Base-by-base conservation (phyloP, 2,797 vertebrate species). In the Chanos chanos region DNA sequence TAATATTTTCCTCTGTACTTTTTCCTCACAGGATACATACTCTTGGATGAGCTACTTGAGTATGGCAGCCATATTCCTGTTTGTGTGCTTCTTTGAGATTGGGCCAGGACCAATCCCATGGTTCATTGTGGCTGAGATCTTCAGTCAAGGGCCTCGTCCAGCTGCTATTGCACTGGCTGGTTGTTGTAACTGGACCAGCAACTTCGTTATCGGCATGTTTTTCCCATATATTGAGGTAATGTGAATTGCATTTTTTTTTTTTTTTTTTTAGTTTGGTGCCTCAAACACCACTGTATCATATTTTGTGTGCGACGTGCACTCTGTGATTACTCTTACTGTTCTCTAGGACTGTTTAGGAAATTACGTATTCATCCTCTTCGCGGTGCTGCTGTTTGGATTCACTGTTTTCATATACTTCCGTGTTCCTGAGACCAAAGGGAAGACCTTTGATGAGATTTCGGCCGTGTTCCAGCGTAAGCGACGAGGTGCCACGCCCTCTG, bases 61-160 rank as follows among this genome's bases (percentile, higher is more conserved):
- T 85, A 92, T 99, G 94, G 62, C 77, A 0, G 89, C 93, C 0
- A 93, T 97, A 77, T 99, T 99, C 82, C 85, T 97, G 61, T 99
- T 98, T 0, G 95, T 99, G 72, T 91, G 90, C 56, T 98, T 98
- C 87, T 99, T 99, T 64, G 97, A 99, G 84, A 90, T 99, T 0
- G 97, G 97, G 0, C 97, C 97, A 0, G 97, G 97, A 40, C 96
- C 96, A 1, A 98, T 99, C 63, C 94, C 97, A 3, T 99, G 96
- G 96, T 99, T 99, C 53, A 97, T 99, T 0, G 97, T 97, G 10
- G 95, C 96, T 0, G 97, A 99, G n/a, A 81, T 99, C 41, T 99
- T 99, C 87, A 97, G 94, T 55, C 96, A 99, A 81, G 96, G 95
- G 7, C 94, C 97, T 0, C 93, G 97, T 0, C 94, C 96, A 0